These are phyloP conservation scores for Diarsia rubi DNA, from an alignment of 2,888 invertebrate genomes.

Conservation along the genomic window DNA sequence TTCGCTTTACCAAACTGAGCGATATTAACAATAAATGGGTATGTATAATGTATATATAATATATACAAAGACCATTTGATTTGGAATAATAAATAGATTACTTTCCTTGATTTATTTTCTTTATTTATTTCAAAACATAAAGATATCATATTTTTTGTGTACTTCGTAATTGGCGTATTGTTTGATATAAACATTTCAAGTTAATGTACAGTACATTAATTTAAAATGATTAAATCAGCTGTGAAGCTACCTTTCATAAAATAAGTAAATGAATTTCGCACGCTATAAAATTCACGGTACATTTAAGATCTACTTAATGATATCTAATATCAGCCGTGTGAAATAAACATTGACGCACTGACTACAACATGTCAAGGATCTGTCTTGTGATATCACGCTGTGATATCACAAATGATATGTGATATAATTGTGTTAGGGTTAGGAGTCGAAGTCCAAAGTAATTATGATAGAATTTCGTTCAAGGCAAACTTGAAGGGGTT, in stretches of 20 bases:
- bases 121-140: too few species aligned
- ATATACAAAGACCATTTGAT: too few species aligned
- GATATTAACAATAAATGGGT: background rate
- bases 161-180: too few species aligned
- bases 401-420: constrained; percentile 31
- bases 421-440: constrained; percentile 26
- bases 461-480: constrained; percentile 39
- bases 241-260: too few species aligned
- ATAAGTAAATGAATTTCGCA: too few species aligned
- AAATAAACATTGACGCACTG: constrained; percentile 23
- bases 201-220: too few species aligned
- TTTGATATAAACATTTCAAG: too few species aligned
- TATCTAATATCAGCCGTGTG: constrained; percentile 23
- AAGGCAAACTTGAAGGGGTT: constrained; percentile 42
- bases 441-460: constrained; percentile 46
- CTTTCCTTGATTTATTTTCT: too few species aligned
- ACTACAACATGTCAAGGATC: constrained; percentile 44
- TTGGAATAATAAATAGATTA: too few species aligned
- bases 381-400: constrained; percentile 17
- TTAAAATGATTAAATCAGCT: too few species aligned
- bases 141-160: too few species aligned
- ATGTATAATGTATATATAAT: too few species aligned
- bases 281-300: background rate
- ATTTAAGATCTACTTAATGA: constrained; percentile 6
- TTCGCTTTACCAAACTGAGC: background rate